Evolutionary conservation across 2,888 invertebrate genomes (phyloP).

Genomic region (Allygus modestus): DNA sequence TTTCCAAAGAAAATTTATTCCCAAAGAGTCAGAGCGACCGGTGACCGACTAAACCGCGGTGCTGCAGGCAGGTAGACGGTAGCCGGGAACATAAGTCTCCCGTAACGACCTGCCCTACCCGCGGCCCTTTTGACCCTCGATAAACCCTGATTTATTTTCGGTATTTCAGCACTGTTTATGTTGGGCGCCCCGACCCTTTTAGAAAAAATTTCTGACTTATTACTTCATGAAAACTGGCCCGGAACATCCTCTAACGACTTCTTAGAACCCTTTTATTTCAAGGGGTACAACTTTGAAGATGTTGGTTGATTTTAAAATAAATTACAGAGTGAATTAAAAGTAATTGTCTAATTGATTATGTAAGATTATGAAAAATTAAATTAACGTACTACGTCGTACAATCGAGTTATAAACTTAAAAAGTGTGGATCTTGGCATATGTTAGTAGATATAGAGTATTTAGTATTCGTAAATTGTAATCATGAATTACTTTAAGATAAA

Average conservation of each 20-base stretch:
- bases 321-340: too few relatives aligned
- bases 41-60: neutral
- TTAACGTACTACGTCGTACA: too few relatives aligned
- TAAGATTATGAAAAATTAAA: too few relatives aligned
- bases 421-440: too few relatives aligned
- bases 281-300: neutral
- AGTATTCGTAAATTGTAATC: too few relatives aligned
- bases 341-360: too few relatives aligned
- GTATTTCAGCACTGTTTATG: slow-evolving; percentile 56
- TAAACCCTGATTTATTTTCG: slow-evolving; percentile 50
- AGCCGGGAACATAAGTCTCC: slow-evolving; percentile 30
- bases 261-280: slow-evolving; percentile 2
- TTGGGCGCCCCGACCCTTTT: slow-evolving; percentile 34
- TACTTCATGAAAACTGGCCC: slow-evolving; percentile 37
- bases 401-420: too few relatives aligned
- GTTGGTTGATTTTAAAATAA: neutral
- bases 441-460: too few relatives aligned
- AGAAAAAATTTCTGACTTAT: slow-evolving; percentile 49
- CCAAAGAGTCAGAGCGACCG: neutral
- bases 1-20: slow-evolving; percentile 18
- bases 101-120: too few relatives aligned
- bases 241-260: slow-evolving; percentile 30
- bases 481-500: too few relatives aligned
- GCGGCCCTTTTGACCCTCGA: slow-evolving; percentile 30
- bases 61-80: slow-evolving; percentile 26